Conservation (phyloP, 1,140 invertebrate genomes). For the Anastrepha ludens region DNA sequence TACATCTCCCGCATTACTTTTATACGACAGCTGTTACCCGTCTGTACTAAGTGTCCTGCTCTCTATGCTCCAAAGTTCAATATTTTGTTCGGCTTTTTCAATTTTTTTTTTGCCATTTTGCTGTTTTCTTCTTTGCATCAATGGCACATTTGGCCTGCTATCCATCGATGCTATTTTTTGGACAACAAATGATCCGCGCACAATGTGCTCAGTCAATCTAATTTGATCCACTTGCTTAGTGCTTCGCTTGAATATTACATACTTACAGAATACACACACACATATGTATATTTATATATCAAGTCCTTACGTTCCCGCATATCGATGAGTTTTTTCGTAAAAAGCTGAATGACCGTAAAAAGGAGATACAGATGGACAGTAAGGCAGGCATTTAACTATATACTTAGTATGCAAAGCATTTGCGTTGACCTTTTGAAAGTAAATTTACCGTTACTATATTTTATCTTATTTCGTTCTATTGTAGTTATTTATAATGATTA, state of each 20-base stretch:
- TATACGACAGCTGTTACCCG: background rate
- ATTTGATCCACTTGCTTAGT: background rate
- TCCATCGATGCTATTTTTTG: slow-evolving; percentile 1
- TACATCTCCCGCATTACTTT: background rate
- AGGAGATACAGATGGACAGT: background rate
- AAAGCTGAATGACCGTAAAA: background rate
- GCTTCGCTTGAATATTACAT: background rate
- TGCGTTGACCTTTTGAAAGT: background rate
- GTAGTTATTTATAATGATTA: background rate
- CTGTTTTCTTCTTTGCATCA: background rate
- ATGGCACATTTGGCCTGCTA: background rate
- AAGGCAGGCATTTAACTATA: background rate
- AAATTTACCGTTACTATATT: background rate
- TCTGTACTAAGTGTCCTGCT: background rate
- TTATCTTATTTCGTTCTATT: background rate
- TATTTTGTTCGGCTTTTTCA: background rate
- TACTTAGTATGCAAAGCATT: background rate
- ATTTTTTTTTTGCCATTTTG: background rate
- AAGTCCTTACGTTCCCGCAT: background rate
- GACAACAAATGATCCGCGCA: slow-evolving; percentile 19
- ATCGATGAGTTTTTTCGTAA: background rate
- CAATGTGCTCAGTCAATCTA: slow-evolving; percentile 10
- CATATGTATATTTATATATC: background rate
- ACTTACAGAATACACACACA: background rate
- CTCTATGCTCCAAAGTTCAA: background rate